Conservation (phyloP, 2,797 vertebrate genomes). For the Geotrypetes seraphini region DNA sequence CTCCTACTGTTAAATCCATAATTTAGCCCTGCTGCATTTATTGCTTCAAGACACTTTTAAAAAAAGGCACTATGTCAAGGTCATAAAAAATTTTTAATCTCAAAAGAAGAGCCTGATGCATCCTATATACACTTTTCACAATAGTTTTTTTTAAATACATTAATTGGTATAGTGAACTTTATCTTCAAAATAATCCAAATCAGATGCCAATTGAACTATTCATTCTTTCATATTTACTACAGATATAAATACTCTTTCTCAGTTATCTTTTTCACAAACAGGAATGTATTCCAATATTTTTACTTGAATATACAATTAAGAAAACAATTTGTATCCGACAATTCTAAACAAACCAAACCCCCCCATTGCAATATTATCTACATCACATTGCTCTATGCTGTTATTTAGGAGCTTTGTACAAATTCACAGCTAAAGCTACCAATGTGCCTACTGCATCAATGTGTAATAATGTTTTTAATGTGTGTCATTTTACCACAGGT, state of each 20-base stretch:
- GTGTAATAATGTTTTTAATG: too few relatives aligned
- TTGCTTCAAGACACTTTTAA: conserved; percentile 49
- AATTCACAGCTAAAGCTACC: too few relatives aligned
- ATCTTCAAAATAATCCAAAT: conserved; percentile 27
- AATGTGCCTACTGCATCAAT: too few relatives aligned
- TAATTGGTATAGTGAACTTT: conserved; percentile 32
- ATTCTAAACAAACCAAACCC: conserved; percentile 48
- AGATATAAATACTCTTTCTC: conserved; percentile 20
- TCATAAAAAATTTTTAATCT: conserved; percentile 21
- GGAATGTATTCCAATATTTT: conserved; percentile 19
- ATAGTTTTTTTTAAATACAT: conserved; percentile 39
- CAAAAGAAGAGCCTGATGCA: conserved; percentile 46
- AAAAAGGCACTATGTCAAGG: conserved; percentile 46
- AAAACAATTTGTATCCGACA: conserved; percentile 28
- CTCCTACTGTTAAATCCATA: conserved; percentile 46
- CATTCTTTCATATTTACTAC: conserved; percentile 33
- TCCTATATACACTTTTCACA: conserved; percentile 41
- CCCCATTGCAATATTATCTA: conserved; percentile 37
- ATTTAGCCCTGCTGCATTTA: conserved; percentile 57
- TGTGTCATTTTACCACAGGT: too few relatives aligned
- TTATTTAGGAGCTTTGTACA: conserved; percentile 30
- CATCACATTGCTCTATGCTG: conserved; percentile 23
- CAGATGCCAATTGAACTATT: conserved; percentile 42
- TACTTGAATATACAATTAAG: conserved; percentile 25
- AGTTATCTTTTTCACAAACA: conserved; percentile 24